Conservation (phyloP, 2,113 vertebrate species). For the Vulpes vulpes region DNA sequence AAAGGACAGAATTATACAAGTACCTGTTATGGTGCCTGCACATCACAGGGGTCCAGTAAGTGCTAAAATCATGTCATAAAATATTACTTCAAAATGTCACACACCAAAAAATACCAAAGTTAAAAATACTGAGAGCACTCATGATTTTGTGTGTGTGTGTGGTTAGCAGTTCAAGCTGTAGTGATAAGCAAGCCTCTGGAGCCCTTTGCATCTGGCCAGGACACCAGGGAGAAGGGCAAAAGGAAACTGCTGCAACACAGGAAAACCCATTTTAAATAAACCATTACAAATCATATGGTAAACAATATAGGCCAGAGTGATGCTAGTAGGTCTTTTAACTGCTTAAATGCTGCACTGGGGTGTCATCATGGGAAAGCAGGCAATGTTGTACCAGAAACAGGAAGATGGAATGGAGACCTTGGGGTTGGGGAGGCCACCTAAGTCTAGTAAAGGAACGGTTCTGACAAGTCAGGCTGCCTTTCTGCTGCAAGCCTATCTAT, state of each 20-base stretch:
- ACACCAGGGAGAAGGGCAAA: background rate
- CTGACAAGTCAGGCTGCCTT: background rate
- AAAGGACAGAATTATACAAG: background rate
- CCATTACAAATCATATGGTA: background rate
- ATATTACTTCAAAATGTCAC: background rate
- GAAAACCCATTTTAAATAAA: background rate
- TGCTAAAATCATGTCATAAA: background rate
- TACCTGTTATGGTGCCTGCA: rapidly evolving
- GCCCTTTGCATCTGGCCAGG: background rate
- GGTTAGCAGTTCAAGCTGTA: background rate
- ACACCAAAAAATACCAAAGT: background rate
- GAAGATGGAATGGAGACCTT: background rate
- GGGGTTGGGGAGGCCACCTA: background rate
- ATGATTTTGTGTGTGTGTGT: background rate
- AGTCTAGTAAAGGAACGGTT: background rate
- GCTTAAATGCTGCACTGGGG: background rate
- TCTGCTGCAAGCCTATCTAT: background rate
- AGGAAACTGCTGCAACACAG: background rate
- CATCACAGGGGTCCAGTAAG: background rate
- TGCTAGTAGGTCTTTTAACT: background rate
- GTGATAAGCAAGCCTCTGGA: background rate
- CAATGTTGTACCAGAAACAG: background rate
- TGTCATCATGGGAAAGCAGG: background rate
- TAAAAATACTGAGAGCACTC: background rate
- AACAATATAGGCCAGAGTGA: background rate